Evolutionary conservation across 1,140 invertebrate genomes (phyloP), one percentile per base, ranked within the genome.

Genomic region (Tyrophagus putrescentiae): DNA sequence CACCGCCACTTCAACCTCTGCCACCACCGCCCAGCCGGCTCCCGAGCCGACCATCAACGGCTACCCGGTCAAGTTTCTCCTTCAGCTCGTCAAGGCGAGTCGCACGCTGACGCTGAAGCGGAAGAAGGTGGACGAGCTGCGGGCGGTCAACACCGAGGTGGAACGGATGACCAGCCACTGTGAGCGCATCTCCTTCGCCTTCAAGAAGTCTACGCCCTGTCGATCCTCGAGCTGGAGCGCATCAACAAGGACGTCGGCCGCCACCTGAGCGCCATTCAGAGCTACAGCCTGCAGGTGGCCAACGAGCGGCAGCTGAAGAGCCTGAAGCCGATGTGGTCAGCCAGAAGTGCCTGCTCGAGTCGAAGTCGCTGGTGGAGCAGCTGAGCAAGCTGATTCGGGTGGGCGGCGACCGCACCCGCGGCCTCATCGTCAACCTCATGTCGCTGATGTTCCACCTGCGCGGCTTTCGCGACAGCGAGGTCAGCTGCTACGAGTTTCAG

Each of bases 401-500:
- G 21, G 62, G 62, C 29, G 64, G 60, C 60, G 76, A 80, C 61
- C 70, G 76, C 9, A 77, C 48, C 73, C 75, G 90, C 45, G 80
- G 83, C 63, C 75, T 95, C 41, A 84, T 97, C 5, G 83, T 84
- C 45, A 84, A 89, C 72, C 77, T 97, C 23, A 87, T 88, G 23
- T 88, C 89, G 0, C 73, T 97, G 29, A 83, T 97, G 80, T 75
- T 94, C 39, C 89, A 95, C 77, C 83, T 94, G 0, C 92, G 88
- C 75, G 82, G 83, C 71, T 76, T 97, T 61, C 84, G 85, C 9
- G 86, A 89, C 72, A 86, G 84, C 42, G 85, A 93, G 70, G 80
- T 85, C 70, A 91, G 87, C 73, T 82, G 85, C 4, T 90, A 92
- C 73, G 89, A 95, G 71, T 75, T 93, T 57, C 87, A 90, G 73